Evolutionary conservation across 2,113 vertebrate genomes (phyloP), one percentile per base, ranked within the genome.

Genomic region (Australoheros scitulus): DNA sequence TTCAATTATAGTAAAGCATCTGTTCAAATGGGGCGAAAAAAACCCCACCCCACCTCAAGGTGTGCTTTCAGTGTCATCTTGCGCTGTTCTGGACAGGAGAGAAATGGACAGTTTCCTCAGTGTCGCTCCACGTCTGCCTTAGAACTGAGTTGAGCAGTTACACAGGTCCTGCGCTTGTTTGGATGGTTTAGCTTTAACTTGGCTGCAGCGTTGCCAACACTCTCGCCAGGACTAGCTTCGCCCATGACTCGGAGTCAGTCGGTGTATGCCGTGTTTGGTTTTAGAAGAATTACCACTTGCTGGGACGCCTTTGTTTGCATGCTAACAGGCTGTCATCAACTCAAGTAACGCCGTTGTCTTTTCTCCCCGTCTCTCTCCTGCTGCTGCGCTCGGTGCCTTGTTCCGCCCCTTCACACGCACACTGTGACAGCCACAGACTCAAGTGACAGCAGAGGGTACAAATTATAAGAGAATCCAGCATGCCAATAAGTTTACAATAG

Each of bases 291-390:
- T 55, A 55, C 68, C 1, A 18, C 47, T 72, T 72, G 68, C 68
- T 72, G 68, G 68, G 68, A 55, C 18, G 26, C 47, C 26, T 72
- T 72, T 72, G 47, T 72, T 70, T 55, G 68, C 26, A 55, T 55
- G 47, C 47, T 55, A 72, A 55, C 68, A 20, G 26, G 47, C 68
- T 72, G 68, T 72, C 68, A 72, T 72, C 68, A 72, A 55, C 68
- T 72, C 68, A 72, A 72, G 47, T 72, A 72, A 72, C 47, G 47
- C 47, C 55, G 18, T 72, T 3, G 18, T 72, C 68, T 55, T 72
- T 72, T 72, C 47, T 72, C 47, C 2, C 26, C 11, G 4, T 72
- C 47, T 72, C 22, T 70, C 4, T 52, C 55, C 68, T 55, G 68
- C 52, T 34, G 68, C 47, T 29, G 11, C 6, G 18, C 68, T 72